Conservation (phyloP, 2,888 invertebrate species). For the Cremastinae sp. region DNA sequence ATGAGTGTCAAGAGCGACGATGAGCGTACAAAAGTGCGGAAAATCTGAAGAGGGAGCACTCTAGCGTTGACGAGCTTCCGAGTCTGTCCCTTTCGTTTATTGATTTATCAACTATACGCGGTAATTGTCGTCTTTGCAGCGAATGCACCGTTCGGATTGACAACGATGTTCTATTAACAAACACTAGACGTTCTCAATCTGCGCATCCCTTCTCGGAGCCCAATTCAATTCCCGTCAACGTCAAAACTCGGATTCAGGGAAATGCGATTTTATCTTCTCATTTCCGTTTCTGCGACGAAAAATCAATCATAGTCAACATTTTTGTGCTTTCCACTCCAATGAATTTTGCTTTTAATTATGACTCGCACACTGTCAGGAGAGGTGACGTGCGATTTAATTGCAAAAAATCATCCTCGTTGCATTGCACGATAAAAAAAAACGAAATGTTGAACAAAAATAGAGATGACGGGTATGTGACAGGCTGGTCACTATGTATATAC, state of each 20-base stretch:
- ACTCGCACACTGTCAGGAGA: no score
- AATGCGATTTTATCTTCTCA: neutral
- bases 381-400: no score
- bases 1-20: slow-evolving; percentile 25
- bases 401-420: no score
- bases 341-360: no score
- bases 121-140: slow-evolving; percentile 30
- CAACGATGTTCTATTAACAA: slow-evolving; percentile 20
- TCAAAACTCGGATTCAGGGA: no score
- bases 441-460: neutral
- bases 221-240: no score
- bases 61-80: slow-evolving; percentile 22
- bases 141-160: slow-evolving; percentile 15
- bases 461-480: neutral
- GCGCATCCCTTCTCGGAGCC: neutral
- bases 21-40: slow-evolving; percentile 9
- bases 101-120: slow-evolving; percentile 27
- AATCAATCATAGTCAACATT: no score
- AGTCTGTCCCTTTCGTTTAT: slow-evolving; percentile 30
- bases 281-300: neutral
- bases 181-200: slow-evolving; percentile 33
- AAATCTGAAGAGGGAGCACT: slow-evolving; percentile 24
- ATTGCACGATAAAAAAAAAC: neutral
- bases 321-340: no score
- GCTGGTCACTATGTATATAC: neutral